phyloP scores from a whole-genome alignment of 2,113 vertebrate genomes.

The Montifringilla adamsi region DNA sequence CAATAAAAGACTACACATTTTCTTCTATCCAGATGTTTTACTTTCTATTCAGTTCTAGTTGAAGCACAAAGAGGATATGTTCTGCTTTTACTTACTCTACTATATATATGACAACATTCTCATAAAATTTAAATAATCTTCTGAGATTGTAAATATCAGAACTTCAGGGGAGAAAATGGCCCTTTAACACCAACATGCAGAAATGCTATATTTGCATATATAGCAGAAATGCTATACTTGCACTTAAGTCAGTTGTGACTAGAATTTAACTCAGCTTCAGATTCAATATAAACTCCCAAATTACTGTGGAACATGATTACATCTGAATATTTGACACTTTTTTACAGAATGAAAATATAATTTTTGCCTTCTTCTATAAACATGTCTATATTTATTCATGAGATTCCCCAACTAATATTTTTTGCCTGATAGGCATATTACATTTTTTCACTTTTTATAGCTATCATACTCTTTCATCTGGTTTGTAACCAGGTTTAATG shows the following conservation, averaged over 20 bases:
- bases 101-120: neutral
- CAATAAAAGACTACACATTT: neutral
- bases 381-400: constrained; percentile 7
- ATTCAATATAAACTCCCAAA: neutral
- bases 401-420: neutral
- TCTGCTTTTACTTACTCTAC: neutral
- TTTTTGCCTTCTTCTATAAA: neutral
- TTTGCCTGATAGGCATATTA: neutral
- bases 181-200: neutral
- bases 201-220: neutral
- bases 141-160: neutral
- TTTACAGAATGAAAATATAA: neutral
- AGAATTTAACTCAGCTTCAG: neutral
- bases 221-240: neutral
- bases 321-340: neutral
- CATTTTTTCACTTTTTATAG: neutral
- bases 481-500: neutral
- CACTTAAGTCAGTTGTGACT: neutral
- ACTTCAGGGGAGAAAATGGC: neutral
- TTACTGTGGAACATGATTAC: neutral
- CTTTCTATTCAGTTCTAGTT: neutral
- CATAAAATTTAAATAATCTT: neutral
- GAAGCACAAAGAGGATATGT: neutral
- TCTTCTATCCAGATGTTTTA: neutral
- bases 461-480: neutral